Evolutionary conservation across 2,113 vertebrate species (phyloP).

Genomic region (Malaclemys terrapin): DNA sequence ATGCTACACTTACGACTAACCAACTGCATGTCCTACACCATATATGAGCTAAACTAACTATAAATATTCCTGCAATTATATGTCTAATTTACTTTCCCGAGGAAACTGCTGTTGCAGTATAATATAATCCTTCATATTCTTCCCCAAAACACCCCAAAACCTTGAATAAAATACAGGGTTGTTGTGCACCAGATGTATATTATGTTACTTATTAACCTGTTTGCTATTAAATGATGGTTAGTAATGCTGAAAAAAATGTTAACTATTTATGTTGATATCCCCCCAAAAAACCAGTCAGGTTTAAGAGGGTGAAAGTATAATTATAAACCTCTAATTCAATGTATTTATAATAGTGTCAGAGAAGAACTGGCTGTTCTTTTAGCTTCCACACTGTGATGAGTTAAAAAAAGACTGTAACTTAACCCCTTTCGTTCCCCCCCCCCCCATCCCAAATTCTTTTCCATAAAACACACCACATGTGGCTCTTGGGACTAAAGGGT

Average conservation of each 20-base stretch:
- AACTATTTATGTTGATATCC: background rate
- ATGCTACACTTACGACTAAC: slow-evolving; percentile 74
- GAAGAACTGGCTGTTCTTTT: background rate
- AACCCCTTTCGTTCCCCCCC: background rate
- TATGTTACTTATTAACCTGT: background rate
- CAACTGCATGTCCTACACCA: slow-evolving; percentile 73
- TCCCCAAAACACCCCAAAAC: slow-evolving; percentile 1
- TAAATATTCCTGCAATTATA: slow-evolving; percentile 53
- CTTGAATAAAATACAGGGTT: slow-evolving; percentile 47
- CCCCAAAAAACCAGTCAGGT: background rate
- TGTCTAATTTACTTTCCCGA: slow-evolving; percentile 1
- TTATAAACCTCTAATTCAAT: background rate
- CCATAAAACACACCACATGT: fast-evolving
- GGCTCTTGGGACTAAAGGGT: background rate
- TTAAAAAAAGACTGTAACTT: background rate
- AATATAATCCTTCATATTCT: background rate
- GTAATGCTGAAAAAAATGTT: background rate
- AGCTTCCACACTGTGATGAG: background rate
- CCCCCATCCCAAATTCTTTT: background rate
- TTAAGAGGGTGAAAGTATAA: background rate
- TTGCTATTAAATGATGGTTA: slow-evolving; percentile 1
- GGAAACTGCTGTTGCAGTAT: slow-evolving; percentile 41
- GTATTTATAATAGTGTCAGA: fast-evolving
- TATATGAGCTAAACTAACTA: slow-evolving; percentile 58
- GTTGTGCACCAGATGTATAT: background rate